A percentile compares a stretch with the other conserved stretches of the same genome.
These are phyloP conservation scores for Psilopogon haemacephalus DNA, from an alignment of 2,113 vertebrate genomes.

Conservation along the genomic window DNA sequence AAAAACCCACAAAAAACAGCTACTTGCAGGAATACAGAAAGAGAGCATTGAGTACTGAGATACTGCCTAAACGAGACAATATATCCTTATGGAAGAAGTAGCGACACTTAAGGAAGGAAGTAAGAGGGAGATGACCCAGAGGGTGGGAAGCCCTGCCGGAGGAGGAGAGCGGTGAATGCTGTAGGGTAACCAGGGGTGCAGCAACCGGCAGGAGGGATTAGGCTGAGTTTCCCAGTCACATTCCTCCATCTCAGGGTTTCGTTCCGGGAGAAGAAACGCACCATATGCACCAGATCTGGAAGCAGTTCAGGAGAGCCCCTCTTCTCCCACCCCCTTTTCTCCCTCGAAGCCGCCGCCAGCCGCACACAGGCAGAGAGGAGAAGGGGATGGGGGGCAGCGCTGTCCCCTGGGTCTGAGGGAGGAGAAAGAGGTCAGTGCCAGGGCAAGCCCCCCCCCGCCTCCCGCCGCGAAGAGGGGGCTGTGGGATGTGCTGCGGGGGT, in stretches of 20 bases:
- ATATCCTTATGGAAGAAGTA: conserved; percentile 8
- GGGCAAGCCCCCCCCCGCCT: not conserved
- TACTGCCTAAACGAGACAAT: not conserved
- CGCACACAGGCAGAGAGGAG: not conserved
- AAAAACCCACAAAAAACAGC: conserved; percentile 54
- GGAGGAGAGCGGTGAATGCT: not conserved
- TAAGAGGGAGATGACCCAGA: not conserved
- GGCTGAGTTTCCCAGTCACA: conserved; percentile 11
- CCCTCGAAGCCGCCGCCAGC: not conserved
- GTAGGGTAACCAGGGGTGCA: not conserved
- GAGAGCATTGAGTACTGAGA: conserved; percentile 2
- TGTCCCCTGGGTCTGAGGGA: not conserved
- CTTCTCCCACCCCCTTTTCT: conserved; percentile 3
- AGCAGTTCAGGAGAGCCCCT: conserved; percentile 1
- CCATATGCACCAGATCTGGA: conserved; percentile 29
- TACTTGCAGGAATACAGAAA: conserved; percentile 14
- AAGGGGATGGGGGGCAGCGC: not conserved
- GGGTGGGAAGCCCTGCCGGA: not conserved
- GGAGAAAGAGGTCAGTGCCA: conserved; percentile 25
- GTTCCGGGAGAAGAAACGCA: conserved; percentile 31
- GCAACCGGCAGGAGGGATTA: not conserved
- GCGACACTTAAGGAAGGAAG: not conserved
- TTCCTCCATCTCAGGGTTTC: conserved; percentile 40
- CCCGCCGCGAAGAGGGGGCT: not conserved
- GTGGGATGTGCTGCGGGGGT: not conserved